Evolutionary conservation across 2,888 invertebrate genomes (phyloP), one percentile per base, ranked within the genome.

Genomic region (Chymomyza amoena): DNA sequence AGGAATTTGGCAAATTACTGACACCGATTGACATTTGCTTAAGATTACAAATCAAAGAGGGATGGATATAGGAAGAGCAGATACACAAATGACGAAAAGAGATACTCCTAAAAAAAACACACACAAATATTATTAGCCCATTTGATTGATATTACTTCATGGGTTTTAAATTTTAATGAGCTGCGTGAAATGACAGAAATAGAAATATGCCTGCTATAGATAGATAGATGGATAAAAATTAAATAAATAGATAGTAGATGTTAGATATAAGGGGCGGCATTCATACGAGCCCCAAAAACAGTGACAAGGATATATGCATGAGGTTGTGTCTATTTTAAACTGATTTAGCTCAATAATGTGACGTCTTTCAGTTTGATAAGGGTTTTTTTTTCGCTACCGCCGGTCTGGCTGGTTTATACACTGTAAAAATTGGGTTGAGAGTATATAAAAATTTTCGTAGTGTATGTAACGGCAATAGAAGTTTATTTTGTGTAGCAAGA

Each of bases 1-100:
- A n/a, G 71, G 77, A 87, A 82, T 83, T 76, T 72, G 77, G 87
- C 87, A 87, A 79, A 76, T 72, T 82, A 84, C 80, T 78, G 76
- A 56, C 72, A 66, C 75, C 73, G 77, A 76, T 80, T 80, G 87
- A 84, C 87, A 84, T 78, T 73, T 78, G 70, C 76, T 73, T 45
- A 13, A 10, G 39, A 45, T 79, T 81, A 84, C 71, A 70, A 68
- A 72, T 32, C 1, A 7, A 32, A 83, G 78, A 74, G 77, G 72
- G 70, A 69, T 69, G 56, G 39, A 51, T 39, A 6, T 39, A 60
- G 51, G 50, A 6, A 25, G 25, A n/a, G 60, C n/a, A 57, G 36
- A 39, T 39, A 13, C 7, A 1, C 25, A 50, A 61, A 50, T 6
- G 50, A 50, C 13, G 39, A 50, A 45, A 45, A 61, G 25, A 25